Evolutionary conservation across 1,140 invertebrate species (phyloP), one percentile per base, ranked within the genome.

Genomic region (Tribolium castaneum): DNA sequence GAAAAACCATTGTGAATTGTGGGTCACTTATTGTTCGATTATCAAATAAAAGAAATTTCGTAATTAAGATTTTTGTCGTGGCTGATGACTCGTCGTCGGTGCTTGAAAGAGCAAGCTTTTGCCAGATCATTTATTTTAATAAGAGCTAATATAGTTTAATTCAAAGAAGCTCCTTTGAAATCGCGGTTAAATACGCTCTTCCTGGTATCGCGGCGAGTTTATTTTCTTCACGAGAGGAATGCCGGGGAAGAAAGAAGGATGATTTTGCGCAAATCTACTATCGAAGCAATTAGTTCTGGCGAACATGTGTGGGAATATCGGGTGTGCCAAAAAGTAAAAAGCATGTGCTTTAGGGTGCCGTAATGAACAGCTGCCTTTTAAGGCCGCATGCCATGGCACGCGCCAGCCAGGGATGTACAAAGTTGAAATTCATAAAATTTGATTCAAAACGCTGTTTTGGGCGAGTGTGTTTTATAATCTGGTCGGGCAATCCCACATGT

Each of bases 61-160:
- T 30, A 66, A 66, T 66, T 66, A 13, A 66, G n/a, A 66, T 35
- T 66, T 66, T 35, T 66, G 9, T 59, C 19, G 19, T 59, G n/a
- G 54, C 54, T 59, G 54, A 59, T 59, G 54, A 59, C 16, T 59
- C 19, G 54, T 14, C 19, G 19, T 14, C 19, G 19, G 54, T n/a
- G 14, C 14, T 14, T 13, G n/a, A 35, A n/a, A 66, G 59, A 35
- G 14, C 25, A 12, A 25, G 59, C 59, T 66, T 59, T 66, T 35
- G 59, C 25, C 25, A 12, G 59, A 66, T 66, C 59, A 66, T 35
- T 66, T 66, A 66, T 66, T 66, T 66, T 66, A 66, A 66, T 59
- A 59, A 59, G 54, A 10, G 10, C 19, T 59, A 59, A 35, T 66
- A 35, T 34, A 66, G 56, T 34, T 35, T 39, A 35, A 66, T 66